Conservation (phyloP, 2,113 vertebrate species). For the Phycodurus eques region DNA sequence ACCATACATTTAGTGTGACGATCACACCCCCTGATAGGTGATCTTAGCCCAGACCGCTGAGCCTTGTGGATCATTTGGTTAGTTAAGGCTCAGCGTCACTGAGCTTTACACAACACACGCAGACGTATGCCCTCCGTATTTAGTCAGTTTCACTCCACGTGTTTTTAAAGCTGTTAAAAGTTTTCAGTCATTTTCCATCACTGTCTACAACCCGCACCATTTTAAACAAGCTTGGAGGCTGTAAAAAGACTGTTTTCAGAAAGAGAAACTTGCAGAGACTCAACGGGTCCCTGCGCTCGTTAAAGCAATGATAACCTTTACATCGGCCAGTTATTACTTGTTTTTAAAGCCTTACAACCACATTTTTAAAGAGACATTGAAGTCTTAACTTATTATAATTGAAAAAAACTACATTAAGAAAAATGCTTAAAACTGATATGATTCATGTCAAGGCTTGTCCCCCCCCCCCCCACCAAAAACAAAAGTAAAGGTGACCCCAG, state of each 20-base stretch:
- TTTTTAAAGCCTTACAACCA: slow-evolving; percentile 82
- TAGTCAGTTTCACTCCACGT: slow-evolving; percentile 36
- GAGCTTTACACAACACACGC: slow-evolving; percentile 36
- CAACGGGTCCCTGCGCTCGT: slow-evolving; percentile 52
- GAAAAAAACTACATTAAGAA: slow-evolving; percentile 61
- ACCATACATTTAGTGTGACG: slow-evolving; percentile 31
- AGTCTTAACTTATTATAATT: slow-evolving; percentile 69
- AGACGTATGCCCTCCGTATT: neutral
- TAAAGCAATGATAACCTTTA: slow-evolving; percentile 78
- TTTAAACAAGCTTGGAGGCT: slow-evolving; percentile 49
- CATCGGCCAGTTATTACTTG: slow-evolving; percentile 74
- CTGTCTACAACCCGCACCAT: slow-evolving; percentile 45
- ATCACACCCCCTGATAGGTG: slow-evolving; percentile 24
- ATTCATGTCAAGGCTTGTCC: slow-evolving; percentile 86
- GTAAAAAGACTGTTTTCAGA: slow-evolving; percentile 72
- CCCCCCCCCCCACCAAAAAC: slow-evolving; percentile 77
- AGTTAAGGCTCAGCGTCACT: slow-evolving; percentile 35
- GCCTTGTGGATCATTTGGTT: slow-evolving; percentile 28
- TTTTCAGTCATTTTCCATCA: slow-evolving; percentile 55
- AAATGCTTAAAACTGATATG: slow-evolving; percentile 79
- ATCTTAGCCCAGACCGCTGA: slow-evolving; percentile 28
- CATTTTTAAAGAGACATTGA: slow-evolving; percentile 63
- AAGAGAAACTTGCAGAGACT: slow-evolving; percentile 56
- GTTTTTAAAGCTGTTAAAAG: slow-evolving; percentile 69
- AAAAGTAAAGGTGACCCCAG: slow-evolving; percentile 66